Conservation (phyloP, 2,113 vertebrate species). For the Puffinus mauretanicus region DNA sequence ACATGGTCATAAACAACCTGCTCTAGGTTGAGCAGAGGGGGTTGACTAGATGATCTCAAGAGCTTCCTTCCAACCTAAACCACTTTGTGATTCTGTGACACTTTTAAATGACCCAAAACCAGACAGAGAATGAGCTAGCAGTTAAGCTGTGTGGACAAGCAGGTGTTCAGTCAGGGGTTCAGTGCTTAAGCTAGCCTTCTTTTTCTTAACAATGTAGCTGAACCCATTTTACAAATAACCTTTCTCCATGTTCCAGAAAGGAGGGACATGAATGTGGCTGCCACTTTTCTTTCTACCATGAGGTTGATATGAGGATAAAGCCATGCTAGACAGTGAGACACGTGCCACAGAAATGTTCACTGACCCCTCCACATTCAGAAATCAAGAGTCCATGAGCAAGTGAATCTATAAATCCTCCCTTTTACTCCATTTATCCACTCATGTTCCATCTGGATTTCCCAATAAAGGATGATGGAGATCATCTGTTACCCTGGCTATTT, state of each 20-base stretch:
- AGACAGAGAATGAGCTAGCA: background rate
- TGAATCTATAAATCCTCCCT: background rate
- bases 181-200: background rate
- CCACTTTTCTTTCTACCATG: background rate
- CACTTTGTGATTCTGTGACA: background rate
- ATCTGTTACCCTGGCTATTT: background rate
- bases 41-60: background rate
- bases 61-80: background rate
- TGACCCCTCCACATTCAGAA: background rate
- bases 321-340: background rate
- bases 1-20: background rate
- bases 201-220: background rate
- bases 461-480: background rate
- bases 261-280: background rate
- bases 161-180: background rate
- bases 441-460: background rate
- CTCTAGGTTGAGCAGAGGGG: background rate
- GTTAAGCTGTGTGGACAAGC: background rate
- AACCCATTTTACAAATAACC: background rate
- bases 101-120: background rate
- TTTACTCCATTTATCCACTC: background rate
- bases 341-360: background rate
- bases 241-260: background rate
- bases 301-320: background rate
- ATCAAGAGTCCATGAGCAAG: fast-evolving